Evolutionary conservation across 2,113 vertebrate species (phyloP).

Genomic region (Meles meles): DNA sequence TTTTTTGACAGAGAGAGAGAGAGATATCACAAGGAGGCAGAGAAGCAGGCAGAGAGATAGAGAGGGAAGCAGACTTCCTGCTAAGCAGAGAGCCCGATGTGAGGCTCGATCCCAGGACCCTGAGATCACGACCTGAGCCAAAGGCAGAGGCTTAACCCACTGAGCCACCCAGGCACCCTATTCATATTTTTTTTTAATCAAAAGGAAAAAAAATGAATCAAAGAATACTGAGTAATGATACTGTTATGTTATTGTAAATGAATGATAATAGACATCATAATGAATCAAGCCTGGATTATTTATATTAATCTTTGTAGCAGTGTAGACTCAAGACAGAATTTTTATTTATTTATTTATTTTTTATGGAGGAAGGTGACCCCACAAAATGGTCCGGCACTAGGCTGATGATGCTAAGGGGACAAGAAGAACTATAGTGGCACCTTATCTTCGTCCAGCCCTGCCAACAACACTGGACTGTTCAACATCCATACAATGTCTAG

Average conservation of each 20-base stretch:
- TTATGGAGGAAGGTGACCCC: background rate
- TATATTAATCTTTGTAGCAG: background rate
- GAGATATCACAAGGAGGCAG: too few relatives aligned
- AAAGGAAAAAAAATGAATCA: slow-evolving; percentile 12
- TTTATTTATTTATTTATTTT: background rate
- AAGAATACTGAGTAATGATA: background rate
- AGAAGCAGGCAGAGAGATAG: too few relatives aligned
- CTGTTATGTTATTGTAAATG: background rate
- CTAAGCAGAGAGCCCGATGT: too few relatives aligned
- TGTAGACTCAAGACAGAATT: background rate
- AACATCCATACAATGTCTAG: background rate
- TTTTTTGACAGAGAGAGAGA: too few relatives aligned
- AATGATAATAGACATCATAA: background rate
- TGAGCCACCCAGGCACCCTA: too few relatives aligned
- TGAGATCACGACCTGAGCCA: too few relatives aligned
- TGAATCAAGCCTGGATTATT: background rate
- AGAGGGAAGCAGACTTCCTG: too few relatives aligned
- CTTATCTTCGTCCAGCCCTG: background rate
- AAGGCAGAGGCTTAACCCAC: too few relatives aligned
- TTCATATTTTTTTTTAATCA: slow-evolving; percentile 35
- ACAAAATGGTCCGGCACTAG: background rate
- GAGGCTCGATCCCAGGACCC: too few relatives aligned
- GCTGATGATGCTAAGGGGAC: background rate
- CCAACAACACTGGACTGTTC: background rate
- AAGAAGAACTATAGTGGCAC: background rate